Percentiles rank a stretch among this genome's conserved stretches.
These are phyloP conservation scores for Brachycybe producta DNA, from an alignment of 2,888 invertebrate species.

Conservation along the genomic window DNA sequence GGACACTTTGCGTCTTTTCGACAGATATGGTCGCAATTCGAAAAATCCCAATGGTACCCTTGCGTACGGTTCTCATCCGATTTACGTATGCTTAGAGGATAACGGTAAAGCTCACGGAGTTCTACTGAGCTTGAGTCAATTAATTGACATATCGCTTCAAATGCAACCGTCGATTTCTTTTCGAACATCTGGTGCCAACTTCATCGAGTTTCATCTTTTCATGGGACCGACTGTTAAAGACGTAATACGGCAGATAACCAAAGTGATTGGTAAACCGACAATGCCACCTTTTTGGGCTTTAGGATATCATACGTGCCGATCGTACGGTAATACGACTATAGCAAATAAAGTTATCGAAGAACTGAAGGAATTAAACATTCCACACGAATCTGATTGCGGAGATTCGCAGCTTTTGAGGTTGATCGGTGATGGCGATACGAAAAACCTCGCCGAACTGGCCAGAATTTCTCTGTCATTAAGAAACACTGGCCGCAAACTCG, in stretches of 20 bases:
- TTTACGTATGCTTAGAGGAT: constrained; percentile 31
- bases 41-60: not conserved
- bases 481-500: not conserved
- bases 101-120: constrained; percentile 45
- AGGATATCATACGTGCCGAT: constrained; percentile 39
- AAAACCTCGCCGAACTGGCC: constrained; percentile 9
- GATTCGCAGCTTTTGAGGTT: constrained; percentile 34
- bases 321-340: not conserved
- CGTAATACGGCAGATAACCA: constrained; percentile 31
- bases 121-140: constrained; percentile 40
- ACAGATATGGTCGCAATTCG: not conserved
- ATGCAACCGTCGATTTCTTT: constrained; percentile 41
- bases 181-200: constrained; percentile 40
- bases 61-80: constrained; percentile 25
- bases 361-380: constrained; percentile 21
- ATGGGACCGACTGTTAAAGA: constrained; percentile 41
- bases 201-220: constrained; percentile 40
- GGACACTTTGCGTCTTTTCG: constrained; percentile 4
- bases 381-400: constrained; percentile 38
- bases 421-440: constrained; percentile 17
- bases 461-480: not conserved
- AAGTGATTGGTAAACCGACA: constrained; percentile 20
- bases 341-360: constrained; percentile 3
- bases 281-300: constrained; percentile 37
- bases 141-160: constrained; percentile 43